Percentiles rank a stretch among this genome's conserved stretches.
Conservation (phyloP, 2,888 invertebrate genomes). For the Drosophila monieri region DNA sequence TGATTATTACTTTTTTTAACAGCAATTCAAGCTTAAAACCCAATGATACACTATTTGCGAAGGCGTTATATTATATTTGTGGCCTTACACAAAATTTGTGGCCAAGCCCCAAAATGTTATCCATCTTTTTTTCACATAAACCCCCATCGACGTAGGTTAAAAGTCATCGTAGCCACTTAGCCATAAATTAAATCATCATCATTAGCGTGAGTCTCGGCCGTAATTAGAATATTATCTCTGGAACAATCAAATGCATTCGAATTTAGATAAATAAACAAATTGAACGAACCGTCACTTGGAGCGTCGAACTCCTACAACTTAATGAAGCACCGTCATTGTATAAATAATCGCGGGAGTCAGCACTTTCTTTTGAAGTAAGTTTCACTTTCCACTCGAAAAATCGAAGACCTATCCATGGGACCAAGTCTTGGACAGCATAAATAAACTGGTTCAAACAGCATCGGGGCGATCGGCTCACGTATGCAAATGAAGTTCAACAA, state of each 20-base stretch:
- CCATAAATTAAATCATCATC: constrained; percentile 57
- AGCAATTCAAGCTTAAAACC: background rate
- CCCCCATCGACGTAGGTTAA: constrained; percentile 43
- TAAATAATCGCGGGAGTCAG: constrained; percentile 28
- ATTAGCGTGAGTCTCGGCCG: constrained; percentile 39
- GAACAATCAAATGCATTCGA: constrained; percentile 40
- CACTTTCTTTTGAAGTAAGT: constrained; percentile 62
- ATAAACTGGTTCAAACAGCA: constrained; percentile 57
- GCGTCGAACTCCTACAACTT: constrained; percentile 64
- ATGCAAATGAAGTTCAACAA: constrained; percentile 70
- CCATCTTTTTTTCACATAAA: constrained; percentile 17
- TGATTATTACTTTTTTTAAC: background rate
- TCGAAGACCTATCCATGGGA: constrained; percentile 29
- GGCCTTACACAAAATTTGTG: constrained; percentile 12
- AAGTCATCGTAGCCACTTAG: constrained; percentile 40
- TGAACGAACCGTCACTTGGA: constrained; percentile 43
- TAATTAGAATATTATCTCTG: constrained; percentile 65
- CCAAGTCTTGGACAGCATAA: constrained; percentile 27
- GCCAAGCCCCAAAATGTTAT: constrained; percentile 19
- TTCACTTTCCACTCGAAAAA: constrained; percentile 62
- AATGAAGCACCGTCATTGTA: constrained; percentile 42
- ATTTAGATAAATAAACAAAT: constrained; percentile 61
- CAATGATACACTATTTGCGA: constrained; percentile 23
- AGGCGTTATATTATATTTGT: constrained; percentile 22
- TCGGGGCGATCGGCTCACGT: constrained; percentile 34